A percentile compares a stretch with the other conserved stretches of the same genome.
phyloP scores from a whole-genome alignment of 2,888 invertebrate genomes.

The Anodontia alba region DNA sequence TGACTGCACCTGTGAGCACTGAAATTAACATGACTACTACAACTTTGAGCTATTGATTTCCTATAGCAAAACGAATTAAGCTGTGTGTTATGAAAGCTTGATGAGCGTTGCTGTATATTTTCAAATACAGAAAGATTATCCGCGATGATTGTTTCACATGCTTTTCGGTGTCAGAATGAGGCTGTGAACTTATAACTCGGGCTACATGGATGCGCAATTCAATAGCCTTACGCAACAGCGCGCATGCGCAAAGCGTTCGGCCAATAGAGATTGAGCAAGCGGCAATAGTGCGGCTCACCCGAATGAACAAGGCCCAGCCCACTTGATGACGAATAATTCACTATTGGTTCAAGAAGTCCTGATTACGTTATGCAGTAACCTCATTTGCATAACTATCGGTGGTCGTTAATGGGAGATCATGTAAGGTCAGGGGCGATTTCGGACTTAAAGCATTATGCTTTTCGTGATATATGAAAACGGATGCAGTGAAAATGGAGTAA shows the following conservation, averaged over 20 bases:
- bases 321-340: constrained; percentile 37
- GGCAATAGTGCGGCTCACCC: not conserved
- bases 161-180: constrained; percentile 44
- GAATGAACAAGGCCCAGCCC: constrained; percentile 54
- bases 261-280: constrained; percentile 51
- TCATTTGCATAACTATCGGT: constrained; percentile 58
- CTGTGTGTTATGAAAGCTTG: not conserved
- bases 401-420: constrained; percentile 39
- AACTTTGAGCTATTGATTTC: constrained; percentile 4
- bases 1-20: not conserved
- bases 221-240: constrained; percentile 72
- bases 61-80: constrained; percentile 1
- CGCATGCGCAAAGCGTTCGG: constrained; percentile 47
- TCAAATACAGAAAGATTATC: not conserved
- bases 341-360: constrained; percentile 76
- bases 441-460: constrained; percentile 13
- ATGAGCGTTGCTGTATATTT: not conserved
- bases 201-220: constrained; percentile 20
- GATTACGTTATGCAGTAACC: constrained; percentile 72
- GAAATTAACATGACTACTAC: too few species aligned
- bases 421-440: constrained; percentile 32
- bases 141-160: too few species aligned
- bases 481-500: constrained; percentile 3
- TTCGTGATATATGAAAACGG: constrained; percentile 12
- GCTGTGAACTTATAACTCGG: constrained; percentile 63